Percentiles rank a stretch among this genome's conserved stretches.
phyloP scores from a whole-genome alignment of 2,797 vertebrate genomes.

The Sarcoramphus papa region DNA sequence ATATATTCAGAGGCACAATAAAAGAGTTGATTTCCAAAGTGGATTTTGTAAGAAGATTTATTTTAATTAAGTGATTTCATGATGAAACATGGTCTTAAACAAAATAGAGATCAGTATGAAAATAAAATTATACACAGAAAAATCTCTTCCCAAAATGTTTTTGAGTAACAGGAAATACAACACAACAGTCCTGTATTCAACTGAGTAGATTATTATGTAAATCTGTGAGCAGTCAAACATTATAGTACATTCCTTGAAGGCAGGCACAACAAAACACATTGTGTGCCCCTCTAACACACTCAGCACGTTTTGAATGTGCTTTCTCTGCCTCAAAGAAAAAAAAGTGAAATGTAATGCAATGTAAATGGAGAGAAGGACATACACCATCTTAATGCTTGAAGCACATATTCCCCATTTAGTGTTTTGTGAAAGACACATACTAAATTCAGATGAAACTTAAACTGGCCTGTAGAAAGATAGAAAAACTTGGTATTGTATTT shows the following conservation, averaged over 20 bases:
- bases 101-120: conserved; percentile 81
- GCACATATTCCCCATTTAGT: conserved; percentile 41
- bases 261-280: conserved; percentile 22
- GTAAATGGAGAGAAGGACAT: conserved; percentile 32
- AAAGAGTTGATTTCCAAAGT: conserved; percentile 14
- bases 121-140: conserved; percentile 76
- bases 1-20: conserved; percentile 24
- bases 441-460: conserved; percentile 53
- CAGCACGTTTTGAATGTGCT: conserved; percentile 13
- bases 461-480: conserved; percentile 53
- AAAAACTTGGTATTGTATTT: conserved; percentile 40
- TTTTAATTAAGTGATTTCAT: conserved; percentile 74
- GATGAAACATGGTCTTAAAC: conserved; percentile 75
- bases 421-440: conserved; percentile 35
- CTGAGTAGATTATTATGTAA: conserved; percentile 52
- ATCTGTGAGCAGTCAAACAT: conserved; percentile 60
- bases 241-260: conserved; percentile 40
- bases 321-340: conserved; percentile 26
- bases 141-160: conserved; percentile 70
- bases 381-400: conserved; percentile 39
- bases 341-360: conserved; percentile 22
- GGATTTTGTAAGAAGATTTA: conserved; percentile 74
- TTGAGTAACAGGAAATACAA: conserved; percentile 64
- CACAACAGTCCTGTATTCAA: conserved; percentile 58
- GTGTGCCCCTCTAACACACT: conserved; percentile 9